phyloP scores from a whole-genome alignment of 1,140 invertebrate species.

The Mactra quadrangularis region DNA sequence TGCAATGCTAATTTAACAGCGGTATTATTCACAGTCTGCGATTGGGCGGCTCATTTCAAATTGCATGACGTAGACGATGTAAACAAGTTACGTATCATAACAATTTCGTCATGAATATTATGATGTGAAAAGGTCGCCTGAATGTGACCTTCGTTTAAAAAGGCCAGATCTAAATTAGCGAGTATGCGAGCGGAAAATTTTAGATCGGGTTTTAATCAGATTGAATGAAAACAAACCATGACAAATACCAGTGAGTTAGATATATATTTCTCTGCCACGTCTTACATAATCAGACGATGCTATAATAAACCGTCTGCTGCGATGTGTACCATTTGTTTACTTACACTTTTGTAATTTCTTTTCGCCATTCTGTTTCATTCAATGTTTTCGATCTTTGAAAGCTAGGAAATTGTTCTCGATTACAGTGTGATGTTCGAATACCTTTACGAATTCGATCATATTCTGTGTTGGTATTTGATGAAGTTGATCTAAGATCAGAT shows the following conservation, averaged over 20 bases:
- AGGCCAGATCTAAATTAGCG: not conserved
- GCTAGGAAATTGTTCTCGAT: not conserved
- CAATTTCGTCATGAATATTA: too few relatives aligned
- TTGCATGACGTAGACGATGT: too few relatives aligned
- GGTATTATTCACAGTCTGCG: too few relatives aligned
- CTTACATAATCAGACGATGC: not conserved
- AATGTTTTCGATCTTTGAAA: not conserved
- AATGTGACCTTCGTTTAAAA: too few relatives aligned
- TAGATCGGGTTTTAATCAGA: not conserved
- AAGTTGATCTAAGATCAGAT: not conserved
- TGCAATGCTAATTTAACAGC: too few relatives aligned
- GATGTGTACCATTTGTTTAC: not conserved
- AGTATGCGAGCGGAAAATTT: not conserved
- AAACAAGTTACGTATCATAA: too few relatives aligned
- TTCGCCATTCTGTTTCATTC: conserved; percentile 1
- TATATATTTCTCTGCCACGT: not conserved
- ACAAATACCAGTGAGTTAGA: not conserved
- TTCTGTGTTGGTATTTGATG: not conserved
- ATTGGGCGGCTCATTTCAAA: too few relatives aligned
- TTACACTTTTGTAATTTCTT: conserved; percentile 16
- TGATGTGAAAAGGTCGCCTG: too few relatives aligned
- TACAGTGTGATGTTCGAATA: not conserved
- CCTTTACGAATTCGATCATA: not conserved
- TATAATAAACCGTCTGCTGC: not conserved
- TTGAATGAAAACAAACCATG: not conserved